Base-by-base conservation (phyloP, 2,888 invertebrate genomes). In the Drosophila koepferae region DNA sequence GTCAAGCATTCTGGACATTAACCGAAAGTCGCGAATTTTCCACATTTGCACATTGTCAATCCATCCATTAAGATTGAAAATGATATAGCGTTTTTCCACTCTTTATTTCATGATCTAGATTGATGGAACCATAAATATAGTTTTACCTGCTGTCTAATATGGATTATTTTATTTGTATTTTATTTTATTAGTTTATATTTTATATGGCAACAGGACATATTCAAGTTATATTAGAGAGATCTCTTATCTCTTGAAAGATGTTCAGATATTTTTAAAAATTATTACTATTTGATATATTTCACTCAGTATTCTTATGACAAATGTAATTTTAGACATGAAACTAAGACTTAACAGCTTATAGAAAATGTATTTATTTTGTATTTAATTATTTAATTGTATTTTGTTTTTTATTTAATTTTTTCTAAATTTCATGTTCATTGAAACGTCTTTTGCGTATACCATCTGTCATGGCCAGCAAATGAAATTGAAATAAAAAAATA, bases 1-100 rank as follows among this genome's bases (percentile, higher is more conserved):
- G 51, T 20, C 68, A 31, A 44, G 23, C 28, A 41, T 16, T 53
- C 34, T 36, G 58, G 43, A 16, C 40, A 41, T 41, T 18, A 18
- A 12, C 7, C n/a, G 28, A 38, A 31, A 18, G 4, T 12, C 36
- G 9, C 36, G 6, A 59, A 16, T 12, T 14, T 36, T 9, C 8
- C 3, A 8, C 18, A 28, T 31, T 34, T 18, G 31, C 7, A 28
- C 48, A 8, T 2, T 60, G 48, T 31, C 63, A 36, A 41, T 41
- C 41, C 34, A 62, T 64, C 49, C 41, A 41, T 59, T 18, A 20
- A 14, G 31, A 1, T 20, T n/a, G 14, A 14, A 7, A 36, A 18
- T 14, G 23, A 44, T 23, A 3, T 10, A 9, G 16, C 20, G 10
- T 40, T 59, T 38, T 31, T 3, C n/a, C 6, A 12, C 31, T 51